phyloP scores from a whole-genome alignment of 2,888 invertebrate species.

The Aethes cnicana region DNA sequence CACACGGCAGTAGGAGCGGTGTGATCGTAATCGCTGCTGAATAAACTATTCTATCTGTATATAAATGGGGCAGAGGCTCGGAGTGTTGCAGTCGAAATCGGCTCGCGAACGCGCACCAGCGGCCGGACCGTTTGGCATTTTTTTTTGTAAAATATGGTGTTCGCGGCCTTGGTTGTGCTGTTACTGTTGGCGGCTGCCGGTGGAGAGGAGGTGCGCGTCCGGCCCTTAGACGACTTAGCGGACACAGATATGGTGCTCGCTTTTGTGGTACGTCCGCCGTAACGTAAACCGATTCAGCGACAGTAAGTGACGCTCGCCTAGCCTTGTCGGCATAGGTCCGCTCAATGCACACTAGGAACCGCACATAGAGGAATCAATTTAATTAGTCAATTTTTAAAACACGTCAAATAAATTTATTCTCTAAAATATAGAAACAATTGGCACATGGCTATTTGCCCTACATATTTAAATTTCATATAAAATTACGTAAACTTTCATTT shows the following conservation, averaged over 20 bases:
- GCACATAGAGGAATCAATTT: neutral
- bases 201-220: slow-evolving; percentile 42
- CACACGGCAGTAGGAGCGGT: slow-evolving; percentile 38
- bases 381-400: too few relatives aligned
- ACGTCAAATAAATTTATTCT: too few relatives aligned
- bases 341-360: too few relatives aligned
- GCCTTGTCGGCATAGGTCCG: slow-evolving; percentile 35
- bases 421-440: too few relatives aligned
- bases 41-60: slow-evolving; percentile 66
- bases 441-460: too few relatives aligned
- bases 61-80: slow-evolving; percentile 71
- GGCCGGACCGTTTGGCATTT: slow-evolving; percentile 32
- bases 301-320: slow-evolving; percentile 42
- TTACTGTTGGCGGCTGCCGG: slow-evolving; percentile 41
- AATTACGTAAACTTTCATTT: too few relatives aligned
- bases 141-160: slow-evolving; percentile 47
- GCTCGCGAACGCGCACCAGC: slow-evolving; percentile 64
- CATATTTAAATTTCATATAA: too few relatives aligned
- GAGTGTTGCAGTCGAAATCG: slow-evolving; percentile 70
- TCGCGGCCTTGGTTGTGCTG: slow-evolving; percentile 44
- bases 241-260: slow-evolving; percentile 58
- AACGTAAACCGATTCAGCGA: slow-evolving; percentile 27
- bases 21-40: slow-evolving; percentile 51
- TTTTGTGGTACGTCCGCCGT: slow-evolving; percentile 63
- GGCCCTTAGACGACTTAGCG: slow-evolving; percentile 45